phyloP scores from a whole-genome alignment of 2,113 vertebrate species.

The Cisticola juncidis region DNA sequence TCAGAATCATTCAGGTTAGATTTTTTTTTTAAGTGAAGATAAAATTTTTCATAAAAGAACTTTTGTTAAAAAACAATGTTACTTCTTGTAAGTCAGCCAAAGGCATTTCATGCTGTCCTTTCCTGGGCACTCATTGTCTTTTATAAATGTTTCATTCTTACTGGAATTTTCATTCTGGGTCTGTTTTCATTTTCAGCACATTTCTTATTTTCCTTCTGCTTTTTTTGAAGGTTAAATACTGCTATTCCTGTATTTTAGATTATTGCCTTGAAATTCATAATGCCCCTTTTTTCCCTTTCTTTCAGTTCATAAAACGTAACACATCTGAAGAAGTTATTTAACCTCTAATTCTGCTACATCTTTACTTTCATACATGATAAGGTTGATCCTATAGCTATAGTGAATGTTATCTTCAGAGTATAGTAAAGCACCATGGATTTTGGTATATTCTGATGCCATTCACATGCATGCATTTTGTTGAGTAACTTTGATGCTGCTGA shows the following conservation, averaged over 20 bases:
- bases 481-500: not conserved
- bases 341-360: not conserved
- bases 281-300: not conserved
- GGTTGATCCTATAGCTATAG: not conserved
- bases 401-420: not conserved
- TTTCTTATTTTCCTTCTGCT: not conserved
- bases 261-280: not conserved
- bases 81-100: not conserved
- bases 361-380: not conserved
- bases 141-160: not conserved
- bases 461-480: not conserved
- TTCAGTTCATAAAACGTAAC: not conserved
- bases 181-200: not conserved
- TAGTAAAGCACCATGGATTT: not conserved
- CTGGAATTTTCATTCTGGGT: not conserved
- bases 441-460: not conserved
- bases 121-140: not conserved
- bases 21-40: not conserved
- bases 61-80: not conserved
- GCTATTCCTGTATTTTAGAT: not conserved
- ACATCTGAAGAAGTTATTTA: not conserved
- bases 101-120: not conserved
- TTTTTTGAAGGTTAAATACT: not conserved
- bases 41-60: not conserved
- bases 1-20: not conserved